Conservation (phyloP, 2,113 vertebrate genomes). For the Callorhinus ursinus region DNA sequence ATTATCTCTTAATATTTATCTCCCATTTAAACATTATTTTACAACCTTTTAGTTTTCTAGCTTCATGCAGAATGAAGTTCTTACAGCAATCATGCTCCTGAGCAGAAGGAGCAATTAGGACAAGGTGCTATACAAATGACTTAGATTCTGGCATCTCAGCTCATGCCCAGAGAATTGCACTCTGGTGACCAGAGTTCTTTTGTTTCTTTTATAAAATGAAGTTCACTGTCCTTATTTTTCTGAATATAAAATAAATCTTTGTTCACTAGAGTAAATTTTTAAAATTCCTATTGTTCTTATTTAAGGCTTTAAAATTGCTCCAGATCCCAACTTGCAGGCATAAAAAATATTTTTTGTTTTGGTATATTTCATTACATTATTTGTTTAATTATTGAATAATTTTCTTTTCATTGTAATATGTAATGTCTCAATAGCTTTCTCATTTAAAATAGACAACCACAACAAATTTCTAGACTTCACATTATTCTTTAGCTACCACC, state of each 20-base stretch:
- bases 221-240: not conserved
- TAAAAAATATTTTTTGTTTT: not conserved
- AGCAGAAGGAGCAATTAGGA: not conserved
- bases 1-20: not conserved
- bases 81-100: not conserved
- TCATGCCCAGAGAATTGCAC: not conserved
- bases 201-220: not conserved
- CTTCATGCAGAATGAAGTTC: not conserved
- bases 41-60: not conserved
- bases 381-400: not conserved
- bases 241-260: not conserved
- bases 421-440: not conserved
- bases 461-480: not conserved
- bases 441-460: not conserved
- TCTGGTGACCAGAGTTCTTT: not conserved
- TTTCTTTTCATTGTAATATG: not conserved
- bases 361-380: not conserved
- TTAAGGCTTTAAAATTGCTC: not conserved
- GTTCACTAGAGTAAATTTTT: not conserved
- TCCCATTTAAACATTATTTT: not conserved
- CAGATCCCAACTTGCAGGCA: not conserved
- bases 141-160: not conserved
- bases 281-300: not conserved
- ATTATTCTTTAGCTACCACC: not conserved
- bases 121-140: not conserved